Percentiles rank a stretch among this genome's conserved stretches.
These are phyloP conservation scores for Tautogolabrus adspersus DNA, from an alignment of 2,113 vertebrate species.

Conservation along the genomic window DNA sequence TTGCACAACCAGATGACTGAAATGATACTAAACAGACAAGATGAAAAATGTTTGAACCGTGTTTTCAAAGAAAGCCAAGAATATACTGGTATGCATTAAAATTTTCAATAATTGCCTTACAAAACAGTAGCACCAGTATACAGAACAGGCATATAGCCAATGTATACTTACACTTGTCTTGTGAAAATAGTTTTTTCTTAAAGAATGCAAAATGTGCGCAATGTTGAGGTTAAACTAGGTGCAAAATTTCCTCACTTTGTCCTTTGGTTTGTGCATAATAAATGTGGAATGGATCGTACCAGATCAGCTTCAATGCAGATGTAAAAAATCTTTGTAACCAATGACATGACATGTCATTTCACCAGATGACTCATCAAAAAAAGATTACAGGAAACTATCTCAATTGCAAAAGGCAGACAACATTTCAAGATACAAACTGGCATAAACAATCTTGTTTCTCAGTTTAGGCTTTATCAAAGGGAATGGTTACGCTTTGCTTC, in stretches of 20 bases:
- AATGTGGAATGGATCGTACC: conserved; percentile 62
- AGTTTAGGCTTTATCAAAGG: conserved; percentile 68
- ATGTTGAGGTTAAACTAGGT: conserved; percentile 67
- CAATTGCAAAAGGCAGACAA: conserved; percentile 82
- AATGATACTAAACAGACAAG: conserved; percentile 63
- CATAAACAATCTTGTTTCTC: conserved; percentile 57
- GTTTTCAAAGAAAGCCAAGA: conserved; percentile 51
- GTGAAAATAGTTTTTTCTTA: conserved; percentile 53
- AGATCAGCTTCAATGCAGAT: conserved; percentile 57
- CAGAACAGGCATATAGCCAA: conserved; percentile 68
- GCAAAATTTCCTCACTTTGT: conserved; percentile 77
- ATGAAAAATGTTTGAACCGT: conserved; percentile 61
- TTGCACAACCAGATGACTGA: conserved; percentile 80
- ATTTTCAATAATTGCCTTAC: conserved; percentile 56
- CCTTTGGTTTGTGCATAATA: conserved; percentile 74
- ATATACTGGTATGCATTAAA: conserved; percentile 58
- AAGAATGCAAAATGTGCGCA: conserved; percentile 52
- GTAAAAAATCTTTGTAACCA: conserved; percentile 63
- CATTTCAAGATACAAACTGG: conserved; percentile 67
- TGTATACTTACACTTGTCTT: conserved; percentile 59
- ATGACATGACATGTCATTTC: conserved; percentile 62
- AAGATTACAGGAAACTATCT: conserved; percentile 42
- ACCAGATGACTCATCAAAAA: conserved; percentile 56
- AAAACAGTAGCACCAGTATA: conserved; percentile 89
- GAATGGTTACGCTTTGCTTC: conserved; percentile 72